A percentile compares a stretch with the other conserved stretches of the same genome.
Evolutionary conservation across 2,113 vertebrate genomes (phyloP).

Genomic region (Cryptotis parvus): DNA sequence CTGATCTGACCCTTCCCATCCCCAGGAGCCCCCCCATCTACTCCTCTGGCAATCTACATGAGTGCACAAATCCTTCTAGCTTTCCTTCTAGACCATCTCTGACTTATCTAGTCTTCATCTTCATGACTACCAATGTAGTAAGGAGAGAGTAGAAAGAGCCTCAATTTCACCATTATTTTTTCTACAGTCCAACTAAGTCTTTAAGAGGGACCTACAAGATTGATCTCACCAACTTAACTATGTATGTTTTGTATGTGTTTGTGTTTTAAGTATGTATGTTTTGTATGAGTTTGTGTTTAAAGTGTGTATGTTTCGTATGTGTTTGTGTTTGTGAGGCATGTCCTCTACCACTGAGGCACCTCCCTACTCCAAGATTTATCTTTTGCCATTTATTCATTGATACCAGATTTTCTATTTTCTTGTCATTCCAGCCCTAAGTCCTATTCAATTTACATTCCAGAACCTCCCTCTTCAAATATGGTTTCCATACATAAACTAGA

Average conservation of each 20-base stretch:
- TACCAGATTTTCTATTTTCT: not conserved
- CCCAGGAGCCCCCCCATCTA: not conserved
- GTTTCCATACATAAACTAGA: not conserved
- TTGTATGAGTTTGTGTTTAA: too few relatives aligned
- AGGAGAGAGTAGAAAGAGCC: not conserved
- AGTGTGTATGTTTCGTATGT: too few relatives aligned
- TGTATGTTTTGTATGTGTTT: too few relatives aligned
- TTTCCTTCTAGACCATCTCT: not conserved
- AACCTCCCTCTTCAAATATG: not conserved
- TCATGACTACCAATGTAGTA: not conserved
- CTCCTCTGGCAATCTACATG: not conserved
- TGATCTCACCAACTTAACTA: not conserved
- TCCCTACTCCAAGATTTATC: not conserved
- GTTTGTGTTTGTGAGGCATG: too few relatives aligned
- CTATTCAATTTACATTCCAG: not conserved
- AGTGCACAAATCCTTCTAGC: not conserved
- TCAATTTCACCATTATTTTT: constrained; percentile 24
- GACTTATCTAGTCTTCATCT: not conserved
- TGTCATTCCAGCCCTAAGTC: not conserved
- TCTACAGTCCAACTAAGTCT: not conserved
- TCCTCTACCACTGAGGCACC: too few relatives aligned
- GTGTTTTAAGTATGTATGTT: too few relatives aligned
- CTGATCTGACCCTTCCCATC: not conserved
- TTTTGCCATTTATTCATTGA: not conserved
- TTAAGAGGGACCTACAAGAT: not conserved